Percentiles rank a stretch among this genome's conserved stretches.
Conservation (phyloP, 1,140 invertebrate species). For the Scaptomyza montana region DNA sequence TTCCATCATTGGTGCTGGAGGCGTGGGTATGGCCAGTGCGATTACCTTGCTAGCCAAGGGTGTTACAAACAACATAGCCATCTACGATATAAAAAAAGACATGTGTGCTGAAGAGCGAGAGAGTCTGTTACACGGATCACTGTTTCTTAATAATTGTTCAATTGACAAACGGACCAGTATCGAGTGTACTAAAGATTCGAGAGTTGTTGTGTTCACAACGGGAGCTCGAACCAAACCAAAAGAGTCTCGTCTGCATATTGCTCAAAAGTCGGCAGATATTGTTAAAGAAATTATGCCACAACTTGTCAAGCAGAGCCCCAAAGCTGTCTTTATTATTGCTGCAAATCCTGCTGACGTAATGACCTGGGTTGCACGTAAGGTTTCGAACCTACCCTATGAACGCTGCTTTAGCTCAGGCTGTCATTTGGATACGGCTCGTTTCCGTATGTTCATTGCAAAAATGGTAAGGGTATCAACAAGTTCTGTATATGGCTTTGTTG, state of each 20-base stretch:
- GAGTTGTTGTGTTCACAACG: conserved; percentile 29
- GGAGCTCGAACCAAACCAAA: neutral
- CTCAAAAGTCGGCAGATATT: conserved; percentile 86
- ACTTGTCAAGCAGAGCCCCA: conserved; percentile 91
- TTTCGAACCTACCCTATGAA: conserved; percentile 92
- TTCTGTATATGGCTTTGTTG: conserved; percentile 93
- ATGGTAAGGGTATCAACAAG: conserved; percentile 89
- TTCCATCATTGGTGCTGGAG: conserved; percentile 35
- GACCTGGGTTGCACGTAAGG: conserved; percentile 94
- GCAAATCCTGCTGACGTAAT: conserved; percentile 94
- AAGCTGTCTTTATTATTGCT: conserved; percentile 92
- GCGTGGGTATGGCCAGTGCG: conserved; percentile 42
- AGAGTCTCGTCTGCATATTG: conserved; percentile 50
- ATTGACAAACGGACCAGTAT: conserved; percentile 2
- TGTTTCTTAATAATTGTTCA: conserved; percentile 24
- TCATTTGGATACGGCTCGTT: conserved; percentile 93
- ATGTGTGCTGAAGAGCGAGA: conserved; percentile 8
- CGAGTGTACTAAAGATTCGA: conserved; percentile 23
- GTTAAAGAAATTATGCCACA: conserved; percentile 90
- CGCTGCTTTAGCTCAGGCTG: conserved; percentile 94
- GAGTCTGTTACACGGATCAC: conserved; percentile 34
- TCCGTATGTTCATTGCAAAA: conserved; percentile 92
- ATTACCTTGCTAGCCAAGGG: conserved; percentile 28
- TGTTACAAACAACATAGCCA: conserved; percentile 30
- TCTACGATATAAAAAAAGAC: conserved; percentile 25